Evolutionary conservation across 2,113 vertebrate genomes (phyloP).

Genomic region (Cyphomyrus plagiostoma): DNA sequence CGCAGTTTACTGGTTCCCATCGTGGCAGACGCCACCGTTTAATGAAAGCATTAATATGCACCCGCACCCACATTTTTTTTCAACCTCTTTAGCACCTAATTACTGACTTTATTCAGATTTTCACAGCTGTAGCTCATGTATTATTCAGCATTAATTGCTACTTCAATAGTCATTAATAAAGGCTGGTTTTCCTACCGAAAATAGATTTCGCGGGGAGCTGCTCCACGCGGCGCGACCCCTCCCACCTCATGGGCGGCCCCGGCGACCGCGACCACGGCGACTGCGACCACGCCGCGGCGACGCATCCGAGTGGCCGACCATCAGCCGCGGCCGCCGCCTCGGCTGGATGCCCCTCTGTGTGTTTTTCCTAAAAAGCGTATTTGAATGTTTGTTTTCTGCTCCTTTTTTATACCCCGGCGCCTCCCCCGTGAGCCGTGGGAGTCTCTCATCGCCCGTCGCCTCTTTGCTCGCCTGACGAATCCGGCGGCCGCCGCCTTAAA

Average conservation of each 20-base stretch:
- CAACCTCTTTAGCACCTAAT: constrained; percentile 64
- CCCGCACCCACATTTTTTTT: constrained; percentile 40
- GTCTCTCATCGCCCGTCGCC: not conserved
- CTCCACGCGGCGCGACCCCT: not conserved
- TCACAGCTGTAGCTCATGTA: constrained; percentile 68
- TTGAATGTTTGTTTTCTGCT: not conserved
- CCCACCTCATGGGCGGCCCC: not conserved
- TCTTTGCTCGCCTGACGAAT: not conserved
- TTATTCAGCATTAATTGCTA: constrained; percentile 69
- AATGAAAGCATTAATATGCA: constrained; percentile 59
- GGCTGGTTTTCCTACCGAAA: constrained; percentile 47
- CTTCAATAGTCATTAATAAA: constrained; percentile 67
- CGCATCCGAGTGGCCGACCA: not conserved
- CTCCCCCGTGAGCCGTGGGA: not conserved
- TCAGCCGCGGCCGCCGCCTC: not conserved
- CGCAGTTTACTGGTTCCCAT: constrained; percentile 29
- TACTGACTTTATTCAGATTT: constrained; percentile 62
- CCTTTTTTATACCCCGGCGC: not conserved
- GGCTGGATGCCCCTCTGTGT: not conserved
- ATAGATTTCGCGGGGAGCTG: constrained; percentile 34
- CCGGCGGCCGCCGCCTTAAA: not conserved
- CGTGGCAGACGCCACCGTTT: constrained; percentile 19
- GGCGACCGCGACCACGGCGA: no score
- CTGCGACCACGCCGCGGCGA: not conserved
- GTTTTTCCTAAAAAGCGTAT: not conserved